Percentiles rank a stretch among this genome's conserved stretches.
Conservation (phyloP, 2,797 vertebrate genomes). For the Manis pentadactyla region DNA sequence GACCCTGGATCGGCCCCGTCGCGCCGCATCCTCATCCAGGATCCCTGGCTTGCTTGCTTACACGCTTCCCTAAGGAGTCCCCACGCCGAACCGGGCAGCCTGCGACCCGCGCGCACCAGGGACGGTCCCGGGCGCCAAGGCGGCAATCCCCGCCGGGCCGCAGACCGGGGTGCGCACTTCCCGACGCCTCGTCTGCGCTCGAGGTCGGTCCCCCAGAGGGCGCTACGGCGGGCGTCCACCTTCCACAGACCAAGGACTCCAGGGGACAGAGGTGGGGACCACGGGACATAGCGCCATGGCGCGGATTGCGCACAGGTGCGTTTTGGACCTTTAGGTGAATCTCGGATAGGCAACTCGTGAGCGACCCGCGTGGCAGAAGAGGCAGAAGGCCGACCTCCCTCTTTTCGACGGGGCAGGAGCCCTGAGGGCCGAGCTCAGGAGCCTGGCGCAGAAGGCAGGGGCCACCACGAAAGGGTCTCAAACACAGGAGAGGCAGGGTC, state of each 20-base stretch:
- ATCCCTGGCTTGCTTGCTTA: neutral
- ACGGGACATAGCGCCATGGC: neutral
- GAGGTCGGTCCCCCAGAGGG: constrained; percentile 26
- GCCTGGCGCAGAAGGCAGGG: neutral
- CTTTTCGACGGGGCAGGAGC: neutral
- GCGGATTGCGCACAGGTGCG: neutral
- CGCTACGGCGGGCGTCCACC: neutral
- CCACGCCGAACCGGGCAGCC: accelerated
- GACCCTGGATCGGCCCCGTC: accelerated
- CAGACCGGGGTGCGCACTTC: constrained; percentile 41
- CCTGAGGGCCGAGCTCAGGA: neutral
- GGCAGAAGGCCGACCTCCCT: neutral
- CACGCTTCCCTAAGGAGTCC: neutral
- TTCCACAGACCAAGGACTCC: neutral
- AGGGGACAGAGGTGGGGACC: neutral
- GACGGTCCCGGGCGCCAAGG: neutral
- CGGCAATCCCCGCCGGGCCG: neutral
- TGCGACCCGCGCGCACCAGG: neutral
- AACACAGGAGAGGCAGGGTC: neutral
- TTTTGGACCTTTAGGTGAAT: neutral
- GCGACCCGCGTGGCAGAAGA: neutral
- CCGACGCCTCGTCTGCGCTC: neutral
- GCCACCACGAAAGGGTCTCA: neutral
- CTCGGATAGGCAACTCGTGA: neutral
- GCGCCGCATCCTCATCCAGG: neutral